These are phyloP conservation scores for Hippocampus mohnikei DNA, from an alignment of 2,113 vertebrate genomes.

Conservation along the genomic window DNA sequence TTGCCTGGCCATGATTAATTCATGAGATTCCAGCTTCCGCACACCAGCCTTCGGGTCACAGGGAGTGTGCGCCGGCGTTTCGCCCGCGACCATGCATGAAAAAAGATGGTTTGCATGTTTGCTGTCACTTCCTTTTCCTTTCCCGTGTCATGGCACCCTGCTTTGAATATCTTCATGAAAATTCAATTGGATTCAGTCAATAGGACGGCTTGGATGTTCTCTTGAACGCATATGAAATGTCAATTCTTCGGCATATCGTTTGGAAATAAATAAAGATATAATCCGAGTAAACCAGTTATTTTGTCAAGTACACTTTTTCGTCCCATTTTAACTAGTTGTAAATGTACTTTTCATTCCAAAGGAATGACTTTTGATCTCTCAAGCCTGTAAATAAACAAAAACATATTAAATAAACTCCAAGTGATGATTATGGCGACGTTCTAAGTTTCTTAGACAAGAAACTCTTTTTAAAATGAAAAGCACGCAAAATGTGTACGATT, in stretches of 20 bases:
- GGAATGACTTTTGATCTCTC: not conserved
- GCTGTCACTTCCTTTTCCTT: not conserved
- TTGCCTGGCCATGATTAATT: conserved; percentile 51
- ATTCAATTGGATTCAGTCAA: not conserved
- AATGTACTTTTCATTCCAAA: too few relatives aligned
- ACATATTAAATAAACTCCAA: not conserved
- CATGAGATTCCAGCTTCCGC: conserved; percentile 39
- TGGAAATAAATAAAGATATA: not conserved
- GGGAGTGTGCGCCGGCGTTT: not conserved
- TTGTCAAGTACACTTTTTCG: too few relatives aligned
- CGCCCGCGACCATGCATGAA: not conserved
- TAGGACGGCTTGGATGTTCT: not conserved
- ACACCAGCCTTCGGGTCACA: conserved; percentile 20
- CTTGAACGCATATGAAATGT: not conserved
- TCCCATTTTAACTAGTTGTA: too few relatives aligned
- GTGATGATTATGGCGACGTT: too few relatives aligned
- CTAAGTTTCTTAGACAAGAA: too few relatives aligned
- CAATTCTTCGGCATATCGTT: not conserved
- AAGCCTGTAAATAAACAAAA: not conserved
- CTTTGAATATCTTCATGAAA: not conserved
- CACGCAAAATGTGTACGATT: too few relatives aligned
- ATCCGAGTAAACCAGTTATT: too few relatives aligned
- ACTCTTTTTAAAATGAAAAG: too few relatives aligned
- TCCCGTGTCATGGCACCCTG: not conserved
- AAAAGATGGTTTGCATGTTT: not conserved